phyloP scores from a whole-genome alignment of 2,888 invertebrate species.

The Drosophila mettleri region DNA sequence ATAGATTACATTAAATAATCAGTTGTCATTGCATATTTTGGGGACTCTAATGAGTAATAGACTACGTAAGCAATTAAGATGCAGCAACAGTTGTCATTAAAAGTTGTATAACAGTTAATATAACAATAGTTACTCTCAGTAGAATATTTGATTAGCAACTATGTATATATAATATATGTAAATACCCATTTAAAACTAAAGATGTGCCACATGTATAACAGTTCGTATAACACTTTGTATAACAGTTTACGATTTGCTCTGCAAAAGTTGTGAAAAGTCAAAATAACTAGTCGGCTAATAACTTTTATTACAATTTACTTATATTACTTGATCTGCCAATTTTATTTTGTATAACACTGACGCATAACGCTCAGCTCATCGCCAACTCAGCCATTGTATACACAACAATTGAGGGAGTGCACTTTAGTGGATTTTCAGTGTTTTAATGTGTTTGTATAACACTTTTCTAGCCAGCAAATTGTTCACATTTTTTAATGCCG shows the following conservation, averaged over 20 bases:
- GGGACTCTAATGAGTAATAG: not conserved
- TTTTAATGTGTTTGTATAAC: conserved; percentile 50
- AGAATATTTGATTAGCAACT: no score
- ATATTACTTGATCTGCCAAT: not conserved
- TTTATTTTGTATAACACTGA: conserved; percentile 6
- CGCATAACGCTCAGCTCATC: not conserved
- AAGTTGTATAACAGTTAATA: conserved; percentile 9
- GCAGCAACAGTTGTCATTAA: not conserved
- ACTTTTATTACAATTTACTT: not conserved
- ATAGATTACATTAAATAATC: not conserved
- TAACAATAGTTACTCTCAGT: not conserved
- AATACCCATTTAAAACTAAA: no score
- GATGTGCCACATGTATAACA: no score
- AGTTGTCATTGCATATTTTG: not conserved
- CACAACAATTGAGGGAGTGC: conserved; percentile 42
- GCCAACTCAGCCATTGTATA: not conserved
- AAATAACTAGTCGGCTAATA: not conserved
- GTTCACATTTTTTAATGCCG: conserved; percentile 28
- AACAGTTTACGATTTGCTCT: no score
- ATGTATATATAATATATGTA: no score
- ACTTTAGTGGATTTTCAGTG: conserved; percentile 19
- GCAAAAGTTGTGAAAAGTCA: no score
- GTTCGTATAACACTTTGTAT: not conserved
- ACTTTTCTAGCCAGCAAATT: conserved; percentile 34
- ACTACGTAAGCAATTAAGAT: not conserved